Conservation (phyloP, 1,140 invertebrate genomes). For the Reticulitermes speratus region DNA sequence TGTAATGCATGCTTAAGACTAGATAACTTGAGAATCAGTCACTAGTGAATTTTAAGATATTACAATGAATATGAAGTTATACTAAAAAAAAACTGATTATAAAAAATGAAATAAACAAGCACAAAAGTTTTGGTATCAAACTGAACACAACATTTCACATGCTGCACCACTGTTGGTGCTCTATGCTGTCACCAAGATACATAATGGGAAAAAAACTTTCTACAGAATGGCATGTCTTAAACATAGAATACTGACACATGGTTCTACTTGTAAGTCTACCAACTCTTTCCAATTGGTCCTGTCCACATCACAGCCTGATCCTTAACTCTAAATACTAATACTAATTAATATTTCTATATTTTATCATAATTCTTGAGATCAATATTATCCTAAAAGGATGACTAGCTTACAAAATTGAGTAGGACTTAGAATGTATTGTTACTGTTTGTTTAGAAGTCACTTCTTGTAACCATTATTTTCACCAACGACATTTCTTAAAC, state of each 20-base stretch:
- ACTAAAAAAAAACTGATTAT: no score
- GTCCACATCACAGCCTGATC: neutral
- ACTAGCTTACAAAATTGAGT: neutral
- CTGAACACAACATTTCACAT: no score
- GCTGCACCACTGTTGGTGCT: no score
- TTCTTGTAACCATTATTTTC: neutral
- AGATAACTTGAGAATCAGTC: no score
- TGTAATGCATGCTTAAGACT: no score
- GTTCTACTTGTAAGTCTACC: no score
- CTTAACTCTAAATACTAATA: neutral
- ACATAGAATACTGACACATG: neutral
- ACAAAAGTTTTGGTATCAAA: no score
- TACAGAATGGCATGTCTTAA: neutral
- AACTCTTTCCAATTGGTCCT: neutral
- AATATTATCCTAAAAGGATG: neutral
- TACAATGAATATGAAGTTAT: no score
- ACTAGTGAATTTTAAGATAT: no score
- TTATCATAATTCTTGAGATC: neutral
- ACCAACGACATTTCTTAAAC: neutral
- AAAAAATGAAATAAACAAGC: no score
- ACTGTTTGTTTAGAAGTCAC: neutral
- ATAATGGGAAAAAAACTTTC: no score
- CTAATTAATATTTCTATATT: neutral
- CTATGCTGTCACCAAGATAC: no score
- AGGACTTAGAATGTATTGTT: neutral